These are phyloP conservation scores for Holcopasites calliopsidis DNA, from an alignment of 1,140 invertebrate genomes.

Conservation along the genomic window DNA sequence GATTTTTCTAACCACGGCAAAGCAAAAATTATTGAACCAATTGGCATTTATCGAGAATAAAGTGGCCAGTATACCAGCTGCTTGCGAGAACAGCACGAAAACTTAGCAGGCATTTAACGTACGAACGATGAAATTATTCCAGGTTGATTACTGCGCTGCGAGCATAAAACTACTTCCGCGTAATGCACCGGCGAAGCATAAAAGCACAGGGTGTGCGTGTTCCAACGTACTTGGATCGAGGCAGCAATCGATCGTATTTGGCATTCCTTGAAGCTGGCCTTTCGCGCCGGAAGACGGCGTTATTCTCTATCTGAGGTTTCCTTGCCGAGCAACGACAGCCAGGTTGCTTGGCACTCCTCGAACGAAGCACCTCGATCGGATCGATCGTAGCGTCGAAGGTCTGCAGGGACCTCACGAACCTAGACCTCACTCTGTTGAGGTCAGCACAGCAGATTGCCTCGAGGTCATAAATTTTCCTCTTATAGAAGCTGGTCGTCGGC, in stretches of 20 bases:
- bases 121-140: background rate
- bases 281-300: constrained; percentile 1
- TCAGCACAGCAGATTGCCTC: constrained; percentile 48
- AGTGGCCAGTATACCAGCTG: no score
- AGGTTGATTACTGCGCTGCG: background rate
- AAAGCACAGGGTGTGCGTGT: background rate
- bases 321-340: constrained; percentile 15
- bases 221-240: constrained; percentile 15
- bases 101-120: no score
- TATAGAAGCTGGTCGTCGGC: constrained; percentile 45
- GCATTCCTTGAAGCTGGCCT: constrained; percentile 14
- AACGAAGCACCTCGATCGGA: constrained; percentile 20
- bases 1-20: no score
- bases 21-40: no score
- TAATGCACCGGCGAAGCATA: background rate
- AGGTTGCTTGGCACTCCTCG: constrained; percentile 23
- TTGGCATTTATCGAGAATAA: no score
- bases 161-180: background rate
- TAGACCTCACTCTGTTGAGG: constrained; percentile 54
- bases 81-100: no score
- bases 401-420: constrained; percentile 54
- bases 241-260: constrained; percentile 14
- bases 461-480: constrained; percentile 59
- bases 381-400: constrained; percentile 42
- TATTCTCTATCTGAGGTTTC: constrained; percentile 13